Conservation (phyloP, 2,113 vertebrate genomes). For the Onychostoma macrolepis region DNA sequence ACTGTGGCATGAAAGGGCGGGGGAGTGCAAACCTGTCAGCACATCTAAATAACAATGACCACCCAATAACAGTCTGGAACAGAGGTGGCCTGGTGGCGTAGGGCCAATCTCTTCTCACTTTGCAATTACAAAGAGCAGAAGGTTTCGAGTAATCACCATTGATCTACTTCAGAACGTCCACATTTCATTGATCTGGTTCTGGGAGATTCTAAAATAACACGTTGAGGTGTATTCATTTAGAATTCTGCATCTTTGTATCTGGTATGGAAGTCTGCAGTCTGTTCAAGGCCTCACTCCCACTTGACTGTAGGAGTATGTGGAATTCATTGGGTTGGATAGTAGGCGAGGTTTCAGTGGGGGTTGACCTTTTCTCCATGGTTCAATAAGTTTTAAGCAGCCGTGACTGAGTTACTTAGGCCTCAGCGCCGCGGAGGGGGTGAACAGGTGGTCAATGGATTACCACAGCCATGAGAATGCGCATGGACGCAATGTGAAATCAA, state of each 20-base stretch:
- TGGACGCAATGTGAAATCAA: neutral
- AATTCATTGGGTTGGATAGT: constrained; percentile 19
- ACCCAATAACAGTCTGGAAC: constrained; percentile 42
- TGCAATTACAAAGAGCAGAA: constrained; percentile 64
- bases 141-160: constrained; percentile 59
- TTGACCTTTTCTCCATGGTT: constrained; percentile 22
- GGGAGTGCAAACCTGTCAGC: constrained; percentile 57
- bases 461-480: constrained; percentile 22
- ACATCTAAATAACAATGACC: constrained; percentile 61
- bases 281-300: constrained; percentile 15
- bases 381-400: constrained; percentile 37
- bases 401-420: constrained; percentile 32
- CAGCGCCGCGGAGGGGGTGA: neutral
- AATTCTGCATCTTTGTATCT: constrained; percentile 8
- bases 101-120: constrained; percentile 61
- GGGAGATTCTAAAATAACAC: constrained; percentile 27
- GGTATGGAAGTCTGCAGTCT: constrained; percentile 5
- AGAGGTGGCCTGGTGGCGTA: constrained; percentile 38
- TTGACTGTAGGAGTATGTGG: constrained; percentile 26
- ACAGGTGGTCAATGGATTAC: constrained; percentile 37
- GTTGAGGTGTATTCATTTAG: neutral
- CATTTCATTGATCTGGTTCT: constrained; percentile 54
- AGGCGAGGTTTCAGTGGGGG: constrained; percentile 26
- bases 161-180: constrained; percentile 53
- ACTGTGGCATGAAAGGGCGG: constrained; percentile 41